phyloP scores from a whole-genome alignment of 2,113 vertebrate genomes.

The Chrysemys picta region DNA sequence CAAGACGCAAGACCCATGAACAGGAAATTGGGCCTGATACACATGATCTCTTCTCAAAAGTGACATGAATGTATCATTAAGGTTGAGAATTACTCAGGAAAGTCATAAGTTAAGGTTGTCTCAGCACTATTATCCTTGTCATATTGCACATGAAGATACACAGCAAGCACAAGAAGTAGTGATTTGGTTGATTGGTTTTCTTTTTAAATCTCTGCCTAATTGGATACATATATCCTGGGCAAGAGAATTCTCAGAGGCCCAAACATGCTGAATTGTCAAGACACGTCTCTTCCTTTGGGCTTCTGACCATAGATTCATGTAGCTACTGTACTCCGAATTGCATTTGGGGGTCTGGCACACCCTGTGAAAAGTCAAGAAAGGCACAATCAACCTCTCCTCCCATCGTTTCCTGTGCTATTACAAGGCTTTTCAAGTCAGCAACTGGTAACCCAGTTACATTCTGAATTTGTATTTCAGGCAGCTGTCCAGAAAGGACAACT shows the following conservation, averaged over 20 bases:
- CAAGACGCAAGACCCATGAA: not conserved
- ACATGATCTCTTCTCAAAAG: not conserved
- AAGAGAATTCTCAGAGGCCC: not conserved
- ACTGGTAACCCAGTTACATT: not conserved
- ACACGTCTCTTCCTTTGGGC: not conserved
- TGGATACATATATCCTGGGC: not conserved
- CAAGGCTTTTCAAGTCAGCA: not conserved
- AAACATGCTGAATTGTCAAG: not conserved
- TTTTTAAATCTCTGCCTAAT: not conserved
- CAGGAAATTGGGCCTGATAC: no score
- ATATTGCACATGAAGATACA: not conserved
- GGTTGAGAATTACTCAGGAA: not conserved
- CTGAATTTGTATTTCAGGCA: not conserved
- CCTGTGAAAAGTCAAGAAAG: no score
- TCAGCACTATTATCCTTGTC: not conserved
- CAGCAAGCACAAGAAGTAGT: not conserved
- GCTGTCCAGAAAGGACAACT: not conserved
- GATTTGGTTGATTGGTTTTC: not conserved
- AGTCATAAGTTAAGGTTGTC: not conserved
- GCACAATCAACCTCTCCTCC: not conserved
- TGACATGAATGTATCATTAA: not conserved
- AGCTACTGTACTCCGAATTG: not conserved
- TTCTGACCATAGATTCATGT: not conserved
- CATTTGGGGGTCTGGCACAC: not conserved
- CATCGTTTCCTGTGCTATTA: not conserved